A percentile compares a stretch with the other conserved stretches of the same genome.
These are phyloP conservation scores for Fragum fragum DNA, from an alignment of 2,888 invertebrate species.

Conservation along the genomic window DNA sequence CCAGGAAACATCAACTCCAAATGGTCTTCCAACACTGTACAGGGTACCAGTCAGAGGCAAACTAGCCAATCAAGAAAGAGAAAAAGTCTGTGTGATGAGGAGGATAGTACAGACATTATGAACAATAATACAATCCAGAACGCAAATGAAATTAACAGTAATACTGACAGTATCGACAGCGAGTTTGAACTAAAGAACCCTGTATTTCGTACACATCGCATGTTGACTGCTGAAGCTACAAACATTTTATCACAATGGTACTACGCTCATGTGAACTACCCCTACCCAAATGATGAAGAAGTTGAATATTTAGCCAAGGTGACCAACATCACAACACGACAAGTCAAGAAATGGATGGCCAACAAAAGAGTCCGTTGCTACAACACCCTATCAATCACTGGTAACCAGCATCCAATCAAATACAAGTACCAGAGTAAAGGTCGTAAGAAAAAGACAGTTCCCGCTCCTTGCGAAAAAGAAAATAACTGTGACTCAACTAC, in stretches of 20 bases:
- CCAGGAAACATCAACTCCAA: constrained; percentile 7
- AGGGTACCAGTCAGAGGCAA: constrained; percentile 17
- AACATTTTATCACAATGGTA: constrained; percentile 77
- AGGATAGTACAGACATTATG: background rate
- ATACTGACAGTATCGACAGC: background rate
- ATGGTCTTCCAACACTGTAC: background rate
- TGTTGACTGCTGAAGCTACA: constrained; percentile 67
- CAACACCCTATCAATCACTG: constrained; percentile 84
- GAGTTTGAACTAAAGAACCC: constrained; percentile 23
- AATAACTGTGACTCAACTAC: constrained; percentile 52
- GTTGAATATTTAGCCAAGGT: constrained; percentile 70
- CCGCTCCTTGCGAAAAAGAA: background rate
- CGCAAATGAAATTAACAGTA: constrained; percentile 7
- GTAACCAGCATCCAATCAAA: constrained; percentile 82
- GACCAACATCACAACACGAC: constrained; percentile 74
- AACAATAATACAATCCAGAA: constrained; percentile 35
- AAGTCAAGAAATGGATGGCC: constrained; percentile 85
- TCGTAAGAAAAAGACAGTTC: constrained; percentile 45
- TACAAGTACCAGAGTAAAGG: constrained; percentile 72
- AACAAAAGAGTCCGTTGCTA: constrained; percentile 82
- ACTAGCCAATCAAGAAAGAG: constrained; percentile 31
- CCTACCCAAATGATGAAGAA: constrained; percentile 80
- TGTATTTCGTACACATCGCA: constrained; percentile 54
- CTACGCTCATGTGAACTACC: constrained; percentile 77
- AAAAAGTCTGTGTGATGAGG: constrained; percentile 36